Base-by-base conservation (phyloP, 2,113 vertebrate genomes). In the Helogale parvula region DNA sequence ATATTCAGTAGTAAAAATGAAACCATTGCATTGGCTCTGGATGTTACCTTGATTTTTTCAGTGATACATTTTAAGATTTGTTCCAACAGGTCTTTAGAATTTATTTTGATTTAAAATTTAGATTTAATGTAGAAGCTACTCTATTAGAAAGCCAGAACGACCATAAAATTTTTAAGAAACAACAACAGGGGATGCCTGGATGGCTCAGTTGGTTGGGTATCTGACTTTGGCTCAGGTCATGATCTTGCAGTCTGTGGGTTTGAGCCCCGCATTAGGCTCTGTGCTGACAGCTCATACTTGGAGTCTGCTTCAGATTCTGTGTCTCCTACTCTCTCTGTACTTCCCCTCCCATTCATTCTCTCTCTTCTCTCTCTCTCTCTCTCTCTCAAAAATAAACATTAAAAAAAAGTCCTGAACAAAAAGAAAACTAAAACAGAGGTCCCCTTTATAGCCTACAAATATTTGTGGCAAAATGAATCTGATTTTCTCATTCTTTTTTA, bases 21-120 rank as follows among this genome's bases (percentile, higher is more conserved):
- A 96, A 66, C n/a, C 23, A 12, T 68, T 80, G 5, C 9, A 79
- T 50, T 84, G 41, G 79, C 25, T 66, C 25, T 82, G 7, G 57
- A 84, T 50, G 3, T 5, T 66, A 52, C 25, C 45, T 76, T 94
- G 7, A 16, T 90, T 74, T 33, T 96, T 88, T 91, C 23, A 25
- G n/a, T 72, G 57, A 47, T 83, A 69, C 0, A n/a, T 76, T 83
- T 90, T 92, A 88, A 89, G 50, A 72, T 60, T 94, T 88, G 5
- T 90, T 68, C 54, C n/a, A 94, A 3, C 0, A 19, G 9, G 13
- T 80, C 69, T 52, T 90, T 83, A 68, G 10, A 76, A 54, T 91
- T 88, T 72, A 38, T 79, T 93, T 71, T 80, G 3, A 96, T 63
- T 88, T 95, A 74, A 88, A 63, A 89, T 82, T 65, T 83, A 54